These are phyloP conservation scores for Pelagia noctiluca DNA, from an alignment of 30 jellyfish, hydroid and myxozoan species.

Conservation along the genomic window DNA sequence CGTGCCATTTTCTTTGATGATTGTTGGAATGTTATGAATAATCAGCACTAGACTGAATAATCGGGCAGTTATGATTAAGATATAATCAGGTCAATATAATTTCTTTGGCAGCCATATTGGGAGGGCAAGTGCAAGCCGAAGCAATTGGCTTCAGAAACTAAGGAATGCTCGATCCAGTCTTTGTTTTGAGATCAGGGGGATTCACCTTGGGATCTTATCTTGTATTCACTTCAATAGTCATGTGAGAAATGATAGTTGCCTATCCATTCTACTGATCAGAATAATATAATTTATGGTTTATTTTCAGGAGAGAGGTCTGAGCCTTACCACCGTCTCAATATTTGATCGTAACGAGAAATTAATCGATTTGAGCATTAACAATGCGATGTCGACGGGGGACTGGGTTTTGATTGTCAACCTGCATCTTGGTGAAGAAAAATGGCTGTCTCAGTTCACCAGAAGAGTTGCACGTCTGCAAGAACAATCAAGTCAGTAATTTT, in stretches of 20 bases:
- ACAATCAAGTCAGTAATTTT: constrained; percentile 28
- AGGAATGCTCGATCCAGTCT: no score
- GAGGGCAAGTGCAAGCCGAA: no score
- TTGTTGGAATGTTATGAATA: no score
- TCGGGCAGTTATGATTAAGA: no score
- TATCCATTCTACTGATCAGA: neutral
- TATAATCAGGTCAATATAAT: no score
- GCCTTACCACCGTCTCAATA: constrained; percentile 17
- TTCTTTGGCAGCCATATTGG: no score
- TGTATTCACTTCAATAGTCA: neutral
- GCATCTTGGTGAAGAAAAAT: constrained; percentile 53
- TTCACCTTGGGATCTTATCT: no score
- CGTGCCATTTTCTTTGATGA: no score
- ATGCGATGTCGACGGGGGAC: constrained; percentile 63
- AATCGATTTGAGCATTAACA: constrained; percentile 47
- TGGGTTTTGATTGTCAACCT: constrained; percentile 68
- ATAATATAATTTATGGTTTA: neutral
- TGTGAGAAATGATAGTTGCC: neutral
- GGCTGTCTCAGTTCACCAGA: constrained; percentile 59
- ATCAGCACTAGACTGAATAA: no score
- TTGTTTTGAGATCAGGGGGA: no score
- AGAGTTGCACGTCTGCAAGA: constrained; percentile 48
- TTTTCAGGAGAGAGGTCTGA: constrained; percentile 33
- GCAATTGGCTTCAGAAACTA: no score
- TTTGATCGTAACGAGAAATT: constrained; percentile 47